Percentiles rank a stretch among this genome's conserved stretches.
Conservation (phyloP, 2,888 invertebrate species). For the Tinea semifulvella region DNA sequence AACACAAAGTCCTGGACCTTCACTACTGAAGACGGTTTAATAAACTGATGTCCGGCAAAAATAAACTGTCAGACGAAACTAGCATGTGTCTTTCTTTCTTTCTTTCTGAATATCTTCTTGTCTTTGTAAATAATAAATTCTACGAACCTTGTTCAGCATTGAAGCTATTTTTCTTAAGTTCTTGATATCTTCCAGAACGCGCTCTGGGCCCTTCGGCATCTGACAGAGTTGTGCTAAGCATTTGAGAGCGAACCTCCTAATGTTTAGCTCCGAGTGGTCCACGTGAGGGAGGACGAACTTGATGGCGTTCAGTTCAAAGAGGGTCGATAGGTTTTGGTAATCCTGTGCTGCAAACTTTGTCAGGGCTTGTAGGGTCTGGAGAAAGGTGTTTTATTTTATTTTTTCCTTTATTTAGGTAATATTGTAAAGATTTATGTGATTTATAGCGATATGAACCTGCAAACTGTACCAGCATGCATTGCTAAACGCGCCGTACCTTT, state of each 20-base stretch:
- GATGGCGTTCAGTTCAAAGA: slow-evolving; percentile 42
- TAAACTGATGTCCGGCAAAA: too few species aligned
- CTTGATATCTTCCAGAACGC: slow-evolving; percentile 40
- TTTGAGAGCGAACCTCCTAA: slow-evolving; percentile 59
- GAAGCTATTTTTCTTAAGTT: slow-evolving; percentile 49
- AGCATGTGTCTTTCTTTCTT: too few species aligned
- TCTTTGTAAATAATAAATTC: too few species aligned
- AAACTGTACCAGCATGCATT: too few species aligned
- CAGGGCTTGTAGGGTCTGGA: slow-evolving; percentile 50
- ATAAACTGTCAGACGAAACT: too few species aligned
- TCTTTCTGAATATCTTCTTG: too few species aligned
- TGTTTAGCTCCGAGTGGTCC: slow-evolving; percentile 45
- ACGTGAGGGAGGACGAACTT: slow-evolving; percentile 41
- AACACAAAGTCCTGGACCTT: too few species aligned
- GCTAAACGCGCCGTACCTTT: too few species aligned
- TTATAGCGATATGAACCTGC: too few species aligned
- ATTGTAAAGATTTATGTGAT: too few species aligned
- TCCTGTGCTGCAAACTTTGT: slow-evolving; percentile 56
- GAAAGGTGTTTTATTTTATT: neutral
- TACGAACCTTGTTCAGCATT: slow-evolving; percentile 50
- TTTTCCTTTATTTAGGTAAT: too few species aligned
- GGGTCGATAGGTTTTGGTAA: slow-evolving; percentile 37
- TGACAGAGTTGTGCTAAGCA: slow-evolving; percentile 60
- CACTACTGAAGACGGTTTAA: too few species aligned
- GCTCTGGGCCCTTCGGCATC: slow-evolving; percentile 50